Conservation (phyloP, 2,797 vertebrate species). For the Cynopterus sphinx region DNA sequence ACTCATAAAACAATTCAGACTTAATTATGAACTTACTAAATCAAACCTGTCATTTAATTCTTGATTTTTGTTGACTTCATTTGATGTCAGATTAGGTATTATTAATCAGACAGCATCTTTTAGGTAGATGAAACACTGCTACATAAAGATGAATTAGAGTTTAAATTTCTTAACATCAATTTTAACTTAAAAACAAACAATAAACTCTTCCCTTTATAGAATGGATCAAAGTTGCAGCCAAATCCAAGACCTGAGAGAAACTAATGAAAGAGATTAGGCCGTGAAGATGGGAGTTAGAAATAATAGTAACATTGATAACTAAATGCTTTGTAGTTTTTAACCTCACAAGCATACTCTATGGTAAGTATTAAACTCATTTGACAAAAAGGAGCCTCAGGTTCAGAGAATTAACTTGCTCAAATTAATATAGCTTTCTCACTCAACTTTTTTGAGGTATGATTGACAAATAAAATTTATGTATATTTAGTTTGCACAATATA, state of each 20-base stretch:
- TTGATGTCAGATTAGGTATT: background rate
- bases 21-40: slow-evolving; percentile 27
- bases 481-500: background rate
- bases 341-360: background rate
- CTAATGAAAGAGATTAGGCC: background rate
- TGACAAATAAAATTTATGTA: background rate
- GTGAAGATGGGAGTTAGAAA: background rate
- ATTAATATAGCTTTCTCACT: background rate
- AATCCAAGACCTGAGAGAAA: slow-evolving; percentile 2
- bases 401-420: background rate
- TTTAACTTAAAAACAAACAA: background rate
- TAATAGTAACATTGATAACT: background rate
- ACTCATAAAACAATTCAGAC: background rate
- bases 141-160: background rate
- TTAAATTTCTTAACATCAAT: slow-evolving; percentile 20
- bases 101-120: background rate
- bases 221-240: slow-evolving; percentile 14
- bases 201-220: background rate
- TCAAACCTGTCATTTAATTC: background rate
- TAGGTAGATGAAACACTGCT: background rate
- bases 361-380: background rate
- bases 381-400: background rate
- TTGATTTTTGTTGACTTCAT: slow-evolving; percentile 26
- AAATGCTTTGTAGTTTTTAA: background rate
- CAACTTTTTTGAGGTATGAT: background rate